Base-by-base conservation (phyloP, 2,113 vertebrate species). In the Tauraco erythrolophus region DNA sequence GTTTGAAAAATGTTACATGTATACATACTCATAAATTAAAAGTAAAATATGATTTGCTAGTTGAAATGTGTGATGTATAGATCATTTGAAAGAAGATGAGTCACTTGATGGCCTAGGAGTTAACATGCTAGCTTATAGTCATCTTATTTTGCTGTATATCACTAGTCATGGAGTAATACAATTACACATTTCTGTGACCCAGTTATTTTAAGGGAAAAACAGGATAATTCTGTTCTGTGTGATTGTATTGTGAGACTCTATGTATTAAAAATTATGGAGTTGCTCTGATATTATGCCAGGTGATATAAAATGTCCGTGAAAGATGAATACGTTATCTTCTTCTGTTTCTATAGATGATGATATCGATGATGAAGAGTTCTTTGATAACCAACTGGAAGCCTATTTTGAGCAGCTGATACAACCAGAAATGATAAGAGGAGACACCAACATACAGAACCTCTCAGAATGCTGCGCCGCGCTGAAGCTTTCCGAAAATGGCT, bases 361-460 rank as follows among this genome's bases (percentile, higher is more conserved):
- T 68, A 96, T 99, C 93, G 99, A 99, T 97, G 97, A 99, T 87
- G 98, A 99, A 97, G 98, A 99, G 48, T 98, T 99, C 92, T 98
- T 98, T 85, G 99, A 99, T 96, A 99, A 99, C 33, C 98, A 99
- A 41, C 96, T 99, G 41, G 98, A 99, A 93, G 97, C 98, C 4
- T 99, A 99, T 96, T 99, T 99, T 96, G 99, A 99, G 68, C 98
- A 99, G 53, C 96, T 99, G 83, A 97, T 99, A 16, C 97, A 98
- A 74, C 98, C 98, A 88, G 98, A 98, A 94, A 98, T 99, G 97
- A 95, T 98, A 85, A 98, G 98, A 96, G 98, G 99, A 85, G 96
- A 97, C 78, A 95, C 97, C 10, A 97, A 99, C 46, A 96, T 98
- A 39, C 98, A 98, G 66, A 99, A 99, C 66, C 98, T 99, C 84